phyloP scores from a whole-genome alignment of 53 echinoderm and acorn worm genomes.

The Holothuria scabra region DNA sequence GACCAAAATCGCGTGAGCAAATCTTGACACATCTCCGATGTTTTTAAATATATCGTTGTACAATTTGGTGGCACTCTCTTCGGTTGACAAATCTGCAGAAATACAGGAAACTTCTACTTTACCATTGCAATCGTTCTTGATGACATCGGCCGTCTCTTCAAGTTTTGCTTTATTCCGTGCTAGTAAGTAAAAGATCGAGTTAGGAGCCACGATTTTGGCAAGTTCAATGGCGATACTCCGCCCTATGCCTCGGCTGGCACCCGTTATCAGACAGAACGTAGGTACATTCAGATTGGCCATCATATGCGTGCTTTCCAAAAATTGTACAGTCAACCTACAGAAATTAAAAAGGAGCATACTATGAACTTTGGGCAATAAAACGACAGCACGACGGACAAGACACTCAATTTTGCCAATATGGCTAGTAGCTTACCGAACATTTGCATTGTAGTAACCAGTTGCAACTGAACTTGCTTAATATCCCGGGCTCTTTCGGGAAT shows the following conservation, averaged over 20 bases:
- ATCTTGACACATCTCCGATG: neutral
- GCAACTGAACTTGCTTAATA: too few relatives aligned
- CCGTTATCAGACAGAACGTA: constrained; percentile 5
- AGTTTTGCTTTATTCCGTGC: neutral
- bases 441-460: too few relatives aligned
- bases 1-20: constrained; percentile 59
- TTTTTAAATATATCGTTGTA: constrained; percentile 4
- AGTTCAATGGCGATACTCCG: neutral
- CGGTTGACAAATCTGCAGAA: constrained; percentile 4
- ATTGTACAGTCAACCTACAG: too few relatives aligned
- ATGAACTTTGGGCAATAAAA: too few relatives aligned
- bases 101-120: neutral
- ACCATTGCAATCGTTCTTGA: neutral
- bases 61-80: neutral
- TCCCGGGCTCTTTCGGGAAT: too few relatives aligned
- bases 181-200: neutral
- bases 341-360: too few relatives aligned
- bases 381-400: too few relatives aligned
- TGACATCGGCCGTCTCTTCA: neutral
- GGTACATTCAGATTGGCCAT: constrained; percentile 2
- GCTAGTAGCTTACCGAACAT: too few relatives aligned
- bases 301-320: too few relatives aligned
- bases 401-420: too few relatives aligned
- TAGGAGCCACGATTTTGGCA: neutral
- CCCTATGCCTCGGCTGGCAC: constrained; percentile 22